Percentiles rank a stretch among this genome's conserved stretches.
Conservation (phyloP, 2,797 vertebrate species). For the Microctenopoma lineatum region DNA sequence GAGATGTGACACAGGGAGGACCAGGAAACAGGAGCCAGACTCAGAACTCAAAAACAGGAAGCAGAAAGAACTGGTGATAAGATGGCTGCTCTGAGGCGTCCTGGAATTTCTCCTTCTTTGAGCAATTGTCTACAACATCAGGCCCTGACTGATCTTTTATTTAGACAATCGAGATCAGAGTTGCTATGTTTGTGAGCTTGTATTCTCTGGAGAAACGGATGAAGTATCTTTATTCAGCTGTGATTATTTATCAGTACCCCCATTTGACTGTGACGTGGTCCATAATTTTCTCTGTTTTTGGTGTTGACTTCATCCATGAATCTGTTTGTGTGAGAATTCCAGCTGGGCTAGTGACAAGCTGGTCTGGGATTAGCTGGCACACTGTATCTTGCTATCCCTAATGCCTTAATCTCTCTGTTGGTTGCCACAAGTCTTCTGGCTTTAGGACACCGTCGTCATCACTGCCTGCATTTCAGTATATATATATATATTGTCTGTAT, state of each 20-base stretch:
- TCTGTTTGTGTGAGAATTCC: constrained; percentile 67
- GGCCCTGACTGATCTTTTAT: neutral
- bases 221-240: neutral
- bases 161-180: constrained; percentile 21
- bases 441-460: constrained; percentile 46
- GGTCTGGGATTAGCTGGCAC: constrained; percentile 78
- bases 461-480: too few species aligned
- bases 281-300: constrained; percentile 2
- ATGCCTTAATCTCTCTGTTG: constrained; percentile 82
- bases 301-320: constrained; percentile 30
- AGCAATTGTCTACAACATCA: constrained; percentile 35
- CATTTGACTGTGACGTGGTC: neutral
- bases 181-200: neutral
- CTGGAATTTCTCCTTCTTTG: constrained; percentile 52
- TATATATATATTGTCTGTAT: constrained; percentile 5
- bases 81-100: constrained; percentile 66
- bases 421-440: constrained; percentile 61
- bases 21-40: constrained; percentile 72
- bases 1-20: constrained; percentile 76
- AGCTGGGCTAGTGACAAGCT: constrained; percentile 70
- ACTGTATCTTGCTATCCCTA: constrained; percentile 81
- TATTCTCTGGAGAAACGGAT: constrained; percentile 9
- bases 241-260: neutral
- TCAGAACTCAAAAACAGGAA: constrained; percentile 82
- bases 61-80: constrained; percentile 77